Evolutionary conservation across 1,140 invertebrate species (phyloP), one percentile per base, ranked within the genome.

Genomic region (Polypedilum pembai): DNA sequence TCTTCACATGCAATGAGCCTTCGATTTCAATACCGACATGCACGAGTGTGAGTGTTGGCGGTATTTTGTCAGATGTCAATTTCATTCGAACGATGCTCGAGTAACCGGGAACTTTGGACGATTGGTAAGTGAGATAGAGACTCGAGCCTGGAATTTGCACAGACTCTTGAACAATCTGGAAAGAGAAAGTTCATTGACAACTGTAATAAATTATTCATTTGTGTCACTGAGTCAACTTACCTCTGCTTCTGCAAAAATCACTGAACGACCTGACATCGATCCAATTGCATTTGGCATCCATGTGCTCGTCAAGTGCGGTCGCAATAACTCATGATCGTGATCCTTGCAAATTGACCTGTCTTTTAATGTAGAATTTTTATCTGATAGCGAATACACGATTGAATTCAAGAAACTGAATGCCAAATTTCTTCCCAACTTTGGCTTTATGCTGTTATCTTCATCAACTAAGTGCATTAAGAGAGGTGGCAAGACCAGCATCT

Each of bases 141-240:
- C 92, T 90, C 2, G 95, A 94, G 40, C 94, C 95, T 4, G 96
- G 95, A 76, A 98, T 95, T 12, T 90, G 87, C 75, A 98, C 91
- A 75, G 93, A 94, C 84, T 98, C 95, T 83, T 98, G 95, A 0
- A 98, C 88, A 78, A 98, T 96, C 93, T 95, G 85, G 15, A 83
- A 82, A 74, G 69, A 74, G 65, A 69, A 69, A 69, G 8, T 21
- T 56, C n/a, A 17, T 56, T 56, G 45, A 15, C 1, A 1, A 56
- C n/a, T 7, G 8, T 1, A 69, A 21, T 18, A 18, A 69, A 69
- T 56, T 56, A 56, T 33, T 33, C 24, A 69, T 20, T 69, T 18
- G 20, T 69, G 17, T 20, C 20, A 21, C 17, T 12, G 3, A n/a
- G 65, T 65, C 65, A 21, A 78, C 78, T 83, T 82, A 92, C 91